phyloP scores from a whole-genome alignment of 2,888 invertebrate species.

The Pseudoips prasinana region DNA sequence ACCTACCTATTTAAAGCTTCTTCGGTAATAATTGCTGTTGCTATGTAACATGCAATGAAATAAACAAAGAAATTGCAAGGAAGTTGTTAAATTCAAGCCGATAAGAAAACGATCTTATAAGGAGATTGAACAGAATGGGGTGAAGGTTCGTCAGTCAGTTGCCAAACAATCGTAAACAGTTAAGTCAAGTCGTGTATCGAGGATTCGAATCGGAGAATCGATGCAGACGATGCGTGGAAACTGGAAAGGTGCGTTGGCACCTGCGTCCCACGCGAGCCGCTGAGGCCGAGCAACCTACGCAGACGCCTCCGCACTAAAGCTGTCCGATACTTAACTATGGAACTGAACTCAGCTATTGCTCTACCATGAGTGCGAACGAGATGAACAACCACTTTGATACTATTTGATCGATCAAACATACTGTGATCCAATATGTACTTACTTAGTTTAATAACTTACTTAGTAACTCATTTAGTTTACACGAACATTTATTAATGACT shows the following conservation, averaged over 20 bases:
- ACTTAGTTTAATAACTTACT: no score
- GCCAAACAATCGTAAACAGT: constrained; percentile 39
- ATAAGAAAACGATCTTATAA: constrained; percentile 26
- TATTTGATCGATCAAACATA: constrained; percentile 20
- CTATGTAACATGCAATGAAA: constrained; percentile 11
- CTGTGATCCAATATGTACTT: constrained; percentile 11
- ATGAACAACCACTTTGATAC: constrained; percentile 26
- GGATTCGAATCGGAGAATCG: constrained; percentile 39
- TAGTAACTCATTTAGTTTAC: no score
- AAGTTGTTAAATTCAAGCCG: constrained; percentile 14
- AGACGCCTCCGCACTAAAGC: constrained; percentile 34
- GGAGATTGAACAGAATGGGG: constrained; percentile 30
- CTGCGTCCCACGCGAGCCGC: constrained; percentile 66
- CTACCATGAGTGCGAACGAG: constrained; percentile 21
- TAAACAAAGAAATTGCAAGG: background rate
- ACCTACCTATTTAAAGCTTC: constrained; percentile 8
- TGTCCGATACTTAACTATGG: constrained; percentile 23
- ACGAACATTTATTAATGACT: constrained; percentile 1
- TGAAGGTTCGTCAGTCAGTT: constrained; percentile 38
- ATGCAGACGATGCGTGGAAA: constrained; percentile 51
- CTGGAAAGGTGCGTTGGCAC: constrained; percentile 76
- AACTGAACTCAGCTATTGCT: constrained; percentile 12
- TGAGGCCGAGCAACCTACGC: constrained; percentile 69
- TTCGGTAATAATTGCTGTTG: constrained; percentile 9
- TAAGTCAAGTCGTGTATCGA: constrained; percentile 36